Base-by-base conservation (phyloP, 2,888 invertebrate genomes). In the Pyrocoelia pectoralis region DNA sequence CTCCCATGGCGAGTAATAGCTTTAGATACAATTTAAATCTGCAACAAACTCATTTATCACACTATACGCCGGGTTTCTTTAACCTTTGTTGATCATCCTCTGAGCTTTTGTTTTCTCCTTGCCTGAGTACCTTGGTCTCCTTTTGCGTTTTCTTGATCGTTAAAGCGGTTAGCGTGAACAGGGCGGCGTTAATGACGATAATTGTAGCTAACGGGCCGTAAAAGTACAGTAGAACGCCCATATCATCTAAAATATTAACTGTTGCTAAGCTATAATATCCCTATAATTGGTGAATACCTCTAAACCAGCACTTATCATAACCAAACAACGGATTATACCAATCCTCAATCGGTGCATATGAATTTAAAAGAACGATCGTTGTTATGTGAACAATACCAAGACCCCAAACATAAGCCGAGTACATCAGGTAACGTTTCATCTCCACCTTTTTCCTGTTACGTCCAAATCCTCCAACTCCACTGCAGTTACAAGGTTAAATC, bases 281-380 rank as follows among this genome's bases (percentile, higher is more conserved):
- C 4, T 24, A 24, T 6, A 24, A 24, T 24, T 5, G 10, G 17
- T 10, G 5, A 10, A 8, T 46, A 46, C 46, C 46, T 46, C 17
- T 15, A 17, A 46, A 46, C 46, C 46, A 46, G 10, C 46, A 46
- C n/a, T 46, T 46, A 10, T 15, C 17, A 10, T 18, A 15, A 3
- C 17, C 46, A 18, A 46, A 46, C 17, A 46, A n/a, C 1, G 46
- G 46, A 18, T 46, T 15, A 17, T 46, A 46, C 46, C 46, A 46
- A 46, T 14, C 46, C 2, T 46, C 46, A 9, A 1, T 3, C 1
- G 15, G 10, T 17, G 17, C 46, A 10, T 2, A 46, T 13, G 15
- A n/a, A 17, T 15, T 17, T n/a, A 46, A 17, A 10, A 4, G 3
- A 4, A 46, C 15, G 6, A 46, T 46, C 2, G 15, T 46, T 46